Evolutionary conservation across 2,113 vertebrate species (phyloP).

Genomic region (Grantiella picta): DNA sequence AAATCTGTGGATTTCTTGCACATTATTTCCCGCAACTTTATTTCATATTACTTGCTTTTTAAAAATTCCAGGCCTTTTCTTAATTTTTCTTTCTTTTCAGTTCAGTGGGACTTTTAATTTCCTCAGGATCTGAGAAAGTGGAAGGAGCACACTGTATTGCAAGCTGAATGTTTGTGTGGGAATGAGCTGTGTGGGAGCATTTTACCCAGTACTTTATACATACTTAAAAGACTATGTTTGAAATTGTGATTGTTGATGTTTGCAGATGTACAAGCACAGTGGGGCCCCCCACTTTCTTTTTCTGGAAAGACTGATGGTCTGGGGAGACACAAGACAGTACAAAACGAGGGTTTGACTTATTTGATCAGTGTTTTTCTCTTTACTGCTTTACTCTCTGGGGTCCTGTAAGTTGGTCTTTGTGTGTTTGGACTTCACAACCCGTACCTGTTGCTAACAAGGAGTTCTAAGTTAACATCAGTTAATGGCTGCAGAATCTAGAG

Average conservation of each 20-base stretch:
- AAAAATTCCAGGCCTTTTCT: not conserved
- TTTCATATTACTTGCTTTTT: not conserved
- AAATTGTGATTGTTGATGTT: not conserved
- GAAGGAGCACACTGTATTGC: not conserved
- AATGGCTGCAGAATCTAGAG: not conserved
- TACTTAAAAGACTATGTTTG: not conserved
- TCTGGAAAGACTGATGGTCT: not conserved
- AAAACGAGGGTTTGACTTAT: not conserved
- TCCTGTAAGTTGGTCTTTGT: not conserved
- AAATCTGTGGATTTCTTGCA: not conserved
- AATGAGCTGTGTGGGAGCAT: not conserved
- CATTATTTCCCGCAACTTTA: not conserved
- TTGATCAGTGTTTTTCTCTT: not conserved
- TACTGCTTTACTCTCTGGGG: not conserved
- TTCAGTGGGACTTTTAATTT: not conserved
- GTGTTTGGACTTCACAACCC: not conserved
- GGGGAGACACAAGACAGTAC: not conserved
- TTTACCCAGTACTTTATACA: not conserved
- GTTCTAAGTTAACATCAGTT: not conserved
- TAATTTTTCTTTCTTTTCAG: not conserved
- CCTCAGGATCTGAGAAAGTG: not conserved
- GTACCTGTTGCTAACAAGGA: not conserved
- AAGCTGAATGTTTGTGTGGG: not conserved
- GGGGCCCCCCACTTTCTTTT: too few species aligned
- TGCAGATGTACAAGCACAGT: not conserved